These are phyloP conservation scores for Ceyx melanurus DNA, from an alignment of 2,113 vertebrate genomes.

Conservation along the genomic window DNA sequence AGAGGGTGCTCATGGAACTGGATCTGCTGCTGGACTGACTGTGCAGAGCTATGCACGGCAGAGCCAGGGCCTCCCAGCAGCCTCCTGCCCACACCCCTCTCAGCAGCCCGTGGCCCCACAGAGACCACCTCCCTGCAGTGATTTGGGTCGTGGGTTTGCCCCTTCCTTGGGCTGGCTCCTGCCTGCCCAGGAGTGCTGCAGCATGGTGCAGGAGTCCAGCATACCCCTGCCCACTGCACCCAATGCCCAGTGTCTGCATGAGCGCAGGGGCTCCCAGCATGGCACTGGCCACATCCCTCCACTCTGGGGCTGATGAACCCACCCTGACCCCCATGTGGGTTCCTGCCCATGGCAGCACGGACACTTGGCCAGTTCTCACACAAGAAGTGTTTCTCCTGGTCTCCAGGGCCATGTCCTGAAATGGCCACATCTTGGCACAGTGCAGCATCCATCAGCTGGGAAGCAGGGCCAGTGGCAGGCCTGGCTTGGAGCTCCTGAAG, in stretches of 20 bases:
- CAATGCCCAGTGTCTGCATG: accelerated
- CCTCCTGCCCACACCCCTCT: background rate
- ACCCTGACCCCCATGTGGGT: background rate
- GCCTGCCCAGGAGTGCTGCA: background rate
- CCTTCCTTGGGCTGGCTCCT: background rate
- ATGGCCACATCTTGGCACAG: background rate
- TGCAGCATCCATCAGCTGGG: background rate
- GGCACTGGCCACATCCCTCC: background rate
- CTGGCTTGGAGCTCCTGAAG: background rate
- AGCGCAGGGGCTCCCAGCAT: background rate
- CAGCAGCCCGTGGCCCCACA: background rate
- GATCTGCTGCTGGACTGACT: accelerated
- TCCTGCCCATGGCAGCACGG: background rate
- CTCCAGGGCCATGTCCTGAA: background rate
- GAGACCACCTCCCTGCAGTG: background rate
- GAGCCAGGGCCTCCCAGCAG: background rate
- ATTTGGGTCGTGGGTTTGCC: background rate
- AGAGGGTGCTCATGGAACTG: conserved; percentile 11
- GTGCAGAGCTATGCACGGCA: background rate
- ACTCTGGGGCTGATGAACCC: background rate
- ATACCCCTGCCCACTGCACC: background rate
- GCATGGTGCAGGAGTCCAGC: background rate
- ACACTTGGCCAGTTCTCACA: accelerated
- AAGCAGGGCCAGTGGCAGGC: background rate
- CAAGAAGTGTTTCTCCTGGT: background rate